Conservation (phyloP, 1,140 invertebrate genomes). For the Onthophagus taurus region DNA sequence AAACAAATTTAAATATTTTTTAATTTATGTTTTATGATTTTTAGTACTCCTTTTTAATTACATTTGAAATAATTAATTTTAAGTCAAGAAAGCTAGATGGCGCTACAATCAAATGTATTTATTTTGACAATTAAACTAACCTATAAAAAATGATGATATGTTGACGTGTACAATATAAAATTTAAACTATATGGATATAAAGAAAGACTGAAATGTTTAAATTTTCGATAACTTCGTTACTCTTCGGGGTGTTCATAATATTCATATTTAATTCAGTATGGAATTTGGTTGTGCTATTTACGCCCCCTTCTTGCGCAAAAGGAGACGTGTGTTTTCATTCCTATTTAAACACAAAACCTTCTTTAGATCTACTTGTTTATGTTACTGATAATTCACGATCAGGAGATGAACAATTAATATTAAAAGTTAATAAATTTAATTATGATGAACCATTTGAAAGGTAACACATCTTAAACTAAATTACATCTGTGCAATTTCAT, state of each 20-base stretch:
- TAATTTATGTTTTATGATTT: no score
- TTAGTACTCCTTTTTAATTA: no score
- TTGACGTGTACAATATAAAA: slow-evolving; percentile 4
- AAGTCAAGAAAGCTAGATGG: no score
- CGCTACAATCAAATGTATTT: no score
- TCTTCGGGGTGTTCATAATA: slow-evolving; percentile 24
- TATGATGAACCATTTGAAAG: slow-evolving; percentile 28
- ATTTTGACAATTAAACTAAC: background rate
- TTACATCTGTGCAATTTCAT: slow-evolving; percentile 2
- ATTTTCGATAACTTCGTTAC: slow-evolving; percentile 24
- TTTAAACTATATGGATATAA: background rate
- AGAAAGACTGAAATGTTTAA: background rate
- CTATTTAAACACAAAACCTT: slow-evolving; percentile 31
- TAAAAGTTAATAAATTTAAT: slow-evolving; percentile 28
- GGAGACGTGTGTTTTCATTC: slow-evolving; percentile 31
- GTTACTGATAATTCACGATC: slow-evolving; percentile 29
- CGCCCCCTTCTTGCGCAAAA: slow-evolving; percentile 26
- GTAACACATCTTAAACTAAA: slow-evolving; percentile 20
- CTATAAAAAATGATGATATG: background rate
- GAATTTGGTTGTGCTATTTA: slow-evolving; percentile 29
- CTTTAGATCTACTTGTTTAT: slow-evolving; percentile 31
- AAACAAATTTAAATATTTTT: no score
- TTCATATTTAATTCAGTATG: slow-evolving; percentile 32
- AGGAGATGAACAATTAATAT: slow-evolving; percentile 22
- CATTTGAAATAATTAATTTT: no score